A percentile compares a stretch with the other conserved stretches of the same genome.
These are phyloP conservation scores for Drosophila paracracens DNA, from an alignment of 2,888 invertebrate genomes.

Conservation along the genomic window DNA sequence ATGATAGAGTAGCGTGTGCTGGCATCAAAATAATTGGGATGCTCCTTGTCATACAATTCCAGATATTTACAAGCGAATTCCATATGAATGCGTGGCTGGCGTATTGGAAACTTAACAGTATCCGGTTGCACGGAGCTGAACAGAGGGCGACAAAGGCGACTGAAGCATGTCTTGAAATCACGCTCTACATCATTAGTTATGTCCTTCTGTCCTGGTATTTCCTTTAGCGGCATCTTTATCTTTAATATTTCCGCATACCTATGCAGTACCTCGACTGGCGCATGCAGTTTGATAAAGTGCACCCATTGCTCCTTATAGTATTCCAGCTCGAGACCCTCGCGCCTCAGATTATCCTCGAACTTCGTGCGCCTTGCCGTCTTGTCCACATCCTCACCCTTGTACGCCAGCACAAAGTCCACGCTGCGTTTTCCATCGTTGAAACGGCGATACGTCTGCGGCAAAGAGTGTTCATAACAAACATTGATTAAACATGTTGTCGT, in stretches of 20 bases:
- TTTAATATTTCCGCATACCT: slow-evolving; percentile 92
- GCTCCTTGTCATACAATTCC: slow-evolving; percentile 89
- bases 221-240: slow-evolving; percentile 91
- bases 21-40: slow-evolving; percentile 89
- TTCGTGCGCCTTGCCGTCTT: slow-evolving; percentile 83
- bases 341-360: slow-evolving; percentile 88
- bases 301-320: slow-evolving; percentile 88
- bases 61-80: slow-evolving; percentile 90
- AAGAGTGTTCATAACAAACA: slow-evolving; percentile 8
- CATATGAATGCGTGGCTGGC: slow-evolving; percentile 88
- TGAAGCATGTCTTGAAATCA: slow-evolving; percentile 85
- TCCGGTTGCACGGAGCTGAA: slow-evolving; percentile 87
- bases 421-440: slow-evolving; percentile 86
- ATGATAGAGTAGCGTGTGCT: slow-evolving; percentile 89
- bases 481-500: neutral
- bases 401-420: slow-evolving; percentile 89
- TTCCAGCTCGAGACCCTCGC: slow-evolving; percentile 88
- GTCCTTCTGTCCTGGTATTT: slow-evolving; percentile 84
- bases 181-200: slow-evolving; percentile 71
- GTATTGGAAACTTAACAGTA: slow-evolving; percentile 87
- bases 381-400: slow-evolving; percentile 84
- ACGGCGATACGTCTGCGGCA: slow-evolving; percentile 86
- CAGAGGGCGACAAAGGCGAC: slow-evolving; percentile 85
- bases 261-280: slow-evolving; percentile 89
- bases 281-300: slow-evolving; percentile 90